Evolutionary conservation across 2,113 vertebrate species (phyloP).

Genomic region (Erinaceus europaeus): DNA sequence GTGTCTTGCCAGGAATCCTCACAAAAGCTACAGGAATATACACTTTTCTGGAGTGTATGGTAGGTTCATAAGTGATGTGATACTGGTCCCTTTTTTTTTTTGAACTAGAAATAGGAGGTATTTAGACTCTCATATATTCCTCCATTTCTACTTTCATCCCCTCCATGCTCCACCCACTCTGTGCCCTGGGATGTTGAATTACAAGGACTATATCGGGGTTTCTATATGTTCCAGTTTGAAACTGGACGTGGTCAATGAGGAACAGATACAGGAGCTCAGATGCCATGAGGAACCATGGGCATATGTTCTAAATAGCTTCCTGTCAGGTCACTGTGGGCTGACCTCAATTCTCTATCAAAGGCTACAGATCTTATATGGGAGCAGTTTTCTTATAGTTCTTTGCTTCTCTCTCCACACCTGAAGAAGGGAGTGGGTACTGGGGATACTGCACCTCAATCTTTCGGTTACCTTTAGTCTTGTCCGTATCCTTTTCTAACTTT

Average conservation of each 20-base stretch:
- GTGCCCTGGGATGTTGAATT: no score
- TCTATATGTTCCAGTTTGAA: no score
- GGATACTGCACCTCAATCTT: background rate
- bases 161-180: no score
- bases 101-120: no score
- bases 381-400: background rate
- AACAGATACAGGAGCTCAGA: no score
- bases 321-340: background rate
- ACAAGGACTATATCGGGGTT: no score
- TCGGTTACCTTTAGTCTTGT: background rate
- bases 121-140: no score
- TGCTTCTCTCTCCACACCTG: no score
- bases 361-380: background rate
- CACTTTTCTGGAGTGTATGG: background rate
- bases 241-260: no score
- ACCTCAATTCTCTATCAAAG: background rate
- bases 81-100: no score
- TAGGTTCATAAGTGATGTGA: background rate
- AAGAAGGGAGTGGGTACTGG: background rate
- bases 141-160: no score
- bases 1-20: background rate
- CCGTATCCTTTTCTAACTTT: background rate
- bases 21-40: background rate
- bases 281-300: no score
- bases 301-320: background rate